Evolutionary conservation across 2,888 invertebrate species (phyloP).

Genomic region (Erpobdella octoculata): DNA sequence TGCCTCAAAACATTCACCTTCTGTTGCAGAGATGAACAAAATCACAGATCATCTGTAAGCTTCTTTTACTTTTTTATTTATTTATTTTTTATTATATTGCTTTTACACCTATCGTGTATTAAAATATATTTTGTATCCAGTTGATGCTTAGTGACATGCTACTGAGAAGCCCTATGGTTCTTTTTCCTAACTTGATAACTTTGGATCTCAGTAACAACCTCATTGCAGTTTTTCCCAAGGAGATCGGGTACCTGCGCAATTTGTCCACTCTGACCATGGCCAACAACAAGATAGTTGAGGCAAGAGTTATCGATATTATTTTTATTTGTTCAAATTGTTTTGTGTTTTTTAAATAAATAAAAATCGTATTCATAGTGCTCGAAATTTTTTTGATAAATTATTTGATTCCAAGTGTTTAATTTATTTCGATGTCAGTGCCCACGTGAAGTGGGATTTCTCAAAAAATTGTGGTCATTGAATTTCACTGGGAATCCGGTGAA

Average conservation of each 20-base stretch:
- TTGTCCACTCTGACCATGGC: slow-evolving; percentile 89
- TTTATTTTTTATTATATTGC: not conserved
- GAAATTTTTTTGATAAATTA: not conserved
- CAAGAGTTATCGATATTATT: slow-evolving; percentile 26
- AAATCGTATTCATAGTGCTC: not conserved
- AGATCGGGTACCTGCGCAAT: slow-evolving; percentile 74
- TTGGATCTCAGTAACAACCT: slow-evolving; percentile 84
- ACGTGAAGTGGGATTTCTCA: slow-evolving; percentile 84
- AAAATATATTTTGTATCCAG: not conserved
- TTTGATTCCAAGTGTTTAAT: not conserved
- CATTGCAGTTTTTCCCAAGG: slow-evolving; percentile 69
- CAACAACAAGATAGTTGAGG: slow-evolving; percentile 65
- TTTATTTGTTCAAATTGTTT: not conserved
- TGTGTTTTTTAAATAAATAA: not conserved
- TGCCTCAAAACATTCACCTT: slow-evolving; percentile 65
- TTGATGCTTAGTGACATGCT: not conserved
- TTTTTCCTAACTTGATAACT: slow-evolving; percentile 89
- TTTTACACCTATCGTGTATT: not conserved
- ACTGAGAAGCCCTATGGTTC: slow-evolving; percentile 53
- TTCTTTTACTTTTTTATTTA: not conserved
- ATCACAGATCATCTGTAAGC: not conserved
- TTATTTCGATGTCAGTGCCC: slow-evolving; percentile 64
- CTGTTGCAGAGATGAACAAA: not conserved
- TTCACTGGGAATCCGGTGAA: slow-evolving; percentile 68
- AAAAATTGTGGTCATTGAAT: slow-evolving; percentile 90